Evolutionary conservation across 2,888 invertebrate species (phyloP), one percentile per base, ranked within the genome.

Genomic region (Conops quadrifasciatus): DNA sequence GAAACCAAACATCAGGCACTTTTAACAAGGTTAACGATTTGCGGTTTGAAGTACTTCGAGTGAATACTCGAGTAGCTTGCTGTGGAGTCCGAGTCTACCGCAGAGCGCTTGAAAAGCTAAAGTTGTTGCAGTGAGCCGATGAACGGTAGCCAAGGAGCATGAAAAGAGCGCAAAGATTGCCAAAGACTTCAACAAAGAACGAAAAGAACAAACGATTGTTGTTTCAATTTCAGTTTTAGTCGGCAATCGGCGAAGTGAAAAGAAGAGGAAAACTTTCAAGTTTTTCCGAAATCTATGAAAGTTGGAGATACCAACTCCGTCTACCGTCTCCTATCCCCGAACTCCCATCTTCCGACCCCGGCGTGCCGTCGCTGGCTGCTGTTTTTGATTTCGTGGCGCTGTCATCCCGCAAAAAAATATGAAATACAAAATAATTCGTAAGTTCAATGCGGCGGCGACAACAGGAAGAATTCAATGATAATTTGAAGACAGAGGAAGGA

Each of bases 1-100:
- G 9, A 36, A 9, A 36, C 36, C 36, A 36, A 36, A 36, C 64
- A 64, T 56, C 64, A 56, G 56, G 58, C 63, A 64, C 80, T 80
- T 36, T 36, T 80, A 80, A 81, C 81, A 80, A 80, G 81, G 81
- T 80, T 81, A 79, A 76, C 79, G 80, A 81, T 81, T 80, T 81
- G 78, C 72, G 75, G 71, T 67, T 36, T 70, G 69, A 66, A 71
- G 58, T 70, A 36, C 36, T 36, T 36, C 36, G 36, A 36, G 36
- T 36, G 9, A 36, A 36, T 36, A 36, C 36, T 36, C 36, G 36
- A 36, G 36, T 36, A 36, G 36, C 36, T 7, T 36, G 36, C 36
- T 9, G 47, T 16, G 53, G 30, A 21, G 30, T n/a, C 24, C n/a
- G 56, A 62, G 24, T 51, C 63, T 59, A 65, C 63, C 62, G 74